phyloP scores from a whole-genome alignment of 1,140 invertebrate species.

The Trinorchestia longiramus region DNA sequence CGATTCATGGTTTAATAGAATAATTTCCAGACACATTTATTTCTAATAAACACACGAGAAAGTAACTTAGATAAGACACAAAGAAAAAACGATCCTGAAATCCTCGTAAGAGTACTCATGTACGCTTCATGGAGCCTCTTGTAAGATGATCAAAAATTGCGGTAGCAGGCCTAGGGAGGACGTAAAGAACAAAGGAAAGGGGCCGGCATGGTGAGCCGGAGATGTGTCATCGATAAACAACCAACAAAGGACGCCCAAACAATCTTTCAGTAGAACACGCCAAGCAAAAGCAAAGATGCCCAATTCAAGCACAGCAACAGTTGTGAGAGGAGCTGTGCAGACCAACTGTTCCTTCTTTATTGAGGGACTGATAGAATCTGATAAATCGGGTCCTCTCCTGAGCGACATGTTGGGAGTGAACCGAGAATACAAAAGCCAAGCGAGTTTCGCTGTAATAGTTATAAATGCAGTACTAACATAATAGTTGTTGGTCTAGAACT shows the following conservation, averaged over 20 bases:
- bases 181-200: background rate
- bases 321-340: background rate
- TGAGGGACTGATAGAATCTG: background rate
- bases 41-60: no score
- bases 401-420: background rate
- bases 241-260: background rate
- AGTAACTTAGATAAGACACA: no score
- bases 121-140: background rate
- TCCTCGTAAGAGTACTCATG: no score
- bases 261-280: background rate
- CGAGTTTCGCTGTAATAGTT: background rate
- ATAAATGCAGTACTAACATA: background rate
- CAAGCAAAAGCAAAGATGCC: background rate
- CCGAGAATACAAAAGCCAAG: background rate
- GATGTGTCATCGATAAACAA: slow-evolving; percentile 23
- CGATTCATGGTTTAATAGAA: no score
- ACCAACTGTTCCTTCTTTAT: background rate
- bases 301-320: slow-evolving; percentile 25
- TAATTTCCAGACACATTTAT: no score
- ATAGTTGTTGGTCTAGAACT: background rate
- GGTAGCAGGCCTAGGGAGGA: background rate
- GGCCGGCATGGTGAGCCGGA: background rate
- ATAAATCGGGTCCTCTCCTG: background rate
- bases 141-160: background rate
- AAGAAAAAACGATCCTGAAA: no score